These are phyloP conservation scores for Malurus alboscapulatus DNA, from an alignment of 2,113 vertebrate species.

Conservation along the genomic window DNA sequence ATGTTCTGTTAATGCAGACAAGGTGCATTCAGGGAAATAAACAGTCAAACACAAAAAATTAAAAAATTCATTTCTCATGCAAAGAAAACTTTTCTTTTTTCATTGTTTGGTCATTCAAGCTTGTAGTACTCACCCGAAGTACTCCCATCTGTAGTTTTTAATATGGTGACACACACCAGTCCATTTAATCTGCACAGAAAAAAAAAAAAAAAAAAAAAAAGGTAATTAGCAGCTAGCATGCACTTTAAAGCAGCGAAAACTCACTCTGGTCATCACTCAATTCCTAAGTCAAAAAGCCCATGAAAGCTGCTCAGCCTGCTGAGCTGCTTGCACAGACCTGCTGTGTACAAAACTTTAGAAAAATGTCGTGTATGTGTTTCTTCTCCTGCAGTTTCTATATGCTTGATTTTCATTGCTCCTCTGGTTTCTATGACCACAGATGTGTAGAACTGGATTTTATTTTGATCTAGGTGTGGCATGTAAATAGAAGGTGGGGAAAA, in stretches of 20 bases:
- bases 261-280: background rate
- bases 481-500: background rate
- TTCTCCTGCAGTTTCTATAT: background rate
- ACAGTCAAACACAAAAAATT: background rate
- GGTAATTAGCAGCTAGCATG: background rate
- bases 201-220: background rate
- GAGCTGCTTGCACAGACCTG: background rate
- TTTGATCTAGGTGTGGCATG: background rate
- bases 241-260: background rate
- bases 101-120: background rate
- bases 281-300: background rate
- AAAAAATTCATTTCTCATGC: background rate
- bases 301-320: background rate
- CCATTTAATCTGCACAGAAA: background rate
- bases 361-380: background rate
- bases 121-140: background rate
- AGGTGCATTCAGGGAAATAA: background rate
- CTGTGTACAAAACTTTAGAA: background rate
- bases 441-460: background rate
- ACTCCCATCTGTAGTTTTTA: background rate
- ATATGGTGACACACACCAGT: background rate
- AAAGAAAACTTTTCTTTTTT: background rate
- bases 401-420: background rate
- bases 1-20: background rate
- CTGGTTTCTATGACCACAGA: background rate